Percentiles rank a stretch among this genome's conserved stretches.
phyloP scores from a whole-genome alignment of 2,113 vertebrate species.

The Dromaius novaehollandiae region DNA sequence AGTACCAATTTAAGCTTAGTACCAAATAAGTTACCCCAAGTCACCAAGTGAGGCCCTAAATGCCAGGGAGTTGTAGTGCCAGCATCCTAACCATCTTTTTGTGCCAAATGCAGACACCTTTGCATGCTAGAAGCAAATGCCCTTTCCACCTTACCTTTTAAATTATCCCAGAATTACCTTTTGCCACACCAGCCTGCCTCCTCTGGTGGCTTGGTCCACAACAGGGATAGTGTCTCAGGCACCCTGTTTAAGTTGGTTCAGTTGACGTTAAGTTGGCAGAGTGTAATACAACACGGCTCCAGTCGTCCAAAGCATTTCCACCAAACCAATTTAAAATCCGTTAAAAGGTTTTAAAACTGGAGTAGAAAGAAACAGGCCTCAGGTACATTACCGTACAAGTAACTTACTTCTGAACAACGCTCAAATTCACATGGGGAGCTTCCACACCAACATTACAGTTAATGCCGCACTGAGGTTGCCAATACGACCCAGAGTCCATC shows the following conservation, averaged over 20 bases:
- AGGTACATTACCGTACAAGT: not conserved
- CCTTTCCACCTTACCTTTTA: too few relatives aligned
- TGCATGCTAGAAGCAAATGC: too few relatives aligned
- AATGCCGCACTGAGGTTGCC: too few relatives aligned
- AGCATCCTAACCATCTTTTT: fast-evolving
- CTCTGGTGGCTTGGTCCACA: not conserved
- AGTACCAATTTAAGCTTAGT: not conserved
- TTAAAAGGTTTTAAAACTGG: not conserved
- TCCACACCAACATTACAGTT: too few relatives aligned
- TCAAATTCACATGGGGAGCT: too few relatives aligned
- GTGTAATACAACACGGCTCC: not conserved
- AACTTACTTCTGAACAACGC: not conserved
- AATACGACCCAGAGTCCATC: not conserved
- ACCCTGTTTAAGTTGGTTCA: fast-evolving
- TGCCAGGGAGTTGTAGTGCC: not conserved
- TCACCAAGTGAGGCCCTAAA: not conserved
- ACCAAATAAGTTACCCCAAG: too few relatives aligned
- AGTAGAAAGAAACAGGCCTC: too few relatives aligned
- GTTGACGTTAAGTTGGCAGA: too few relatives aligned
- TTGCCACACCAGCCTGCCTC: not conserved
- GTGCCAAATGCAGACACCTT: too few relatives aligned
- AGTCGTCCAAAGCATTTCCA: not conserved
- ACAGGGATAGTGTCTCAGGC: not conserved
- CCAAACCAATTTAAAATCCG: not conserved
- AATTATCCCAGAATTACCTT: not conserved